Base-by-base conservation (phyloP, 2,797 vertebrate species). In the Epinephelus coioides region DNA sequence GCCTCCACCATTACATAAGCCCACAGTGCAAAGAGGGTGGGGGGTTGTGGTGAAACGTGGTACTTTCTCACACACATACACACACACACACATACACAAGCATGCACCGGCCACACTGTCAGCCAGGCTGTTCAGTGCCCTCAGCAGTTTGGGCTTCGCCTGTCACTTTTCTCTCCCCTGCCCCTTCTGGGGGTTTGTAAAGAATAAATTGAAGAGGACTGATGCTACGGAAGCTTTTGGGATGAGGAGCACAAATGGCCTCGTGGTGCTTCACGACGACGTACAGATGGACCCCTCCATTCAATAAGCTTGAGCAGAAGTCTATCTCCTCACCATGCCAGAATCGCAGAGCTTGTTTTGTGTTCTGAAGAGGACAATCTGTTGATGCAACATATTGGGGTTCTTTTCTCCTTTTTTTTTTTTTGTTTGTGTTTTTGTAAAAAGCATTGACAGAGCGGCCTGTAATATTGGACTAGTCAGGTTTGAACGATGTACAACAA, bases 1-100 rank as follows among this genome's bases (percentile, higher is more conserved):
- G 90, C 91, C 91, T 93, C 84, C 82, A 88, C 90, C 87, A 86
- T 95, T 95, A 95, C 94, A 94, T 95, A 95, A 95, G 92, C 94
- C 90, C 78, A 88, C 78, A 34, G 91, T 85, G 92, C 83, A 89
- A 77, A 85, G 51, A 69, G 73, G 55, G 75, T 21, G 73, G 74
- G 69, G 64, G 44, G 57, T 72, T 61, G 76, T 57, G 81, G 79
- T 81, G 89, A 92, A 94, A 93, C 88, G 86, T 94, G 93, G 84
- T 84, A 87, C 89, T 94, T 93, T 94, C 88, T 90, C 92, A 81
- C 90, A 81, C 85, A 90, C 78, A 21, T 21, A 86, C 78, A 86
- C 74, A 76, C 54, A 75, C 82, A 76, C 86, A 82, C 75, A 70
- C 50, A 70, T 43, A 82, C 53, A 85, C 1, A 77, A 38, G 34